Percentiles rank a stretch among this genome's conserved stretches.
phyloP scores from a whole-genome alignment of 2,888 invertebrate species.

The Peribatodes rhomboidaria region DNA sequence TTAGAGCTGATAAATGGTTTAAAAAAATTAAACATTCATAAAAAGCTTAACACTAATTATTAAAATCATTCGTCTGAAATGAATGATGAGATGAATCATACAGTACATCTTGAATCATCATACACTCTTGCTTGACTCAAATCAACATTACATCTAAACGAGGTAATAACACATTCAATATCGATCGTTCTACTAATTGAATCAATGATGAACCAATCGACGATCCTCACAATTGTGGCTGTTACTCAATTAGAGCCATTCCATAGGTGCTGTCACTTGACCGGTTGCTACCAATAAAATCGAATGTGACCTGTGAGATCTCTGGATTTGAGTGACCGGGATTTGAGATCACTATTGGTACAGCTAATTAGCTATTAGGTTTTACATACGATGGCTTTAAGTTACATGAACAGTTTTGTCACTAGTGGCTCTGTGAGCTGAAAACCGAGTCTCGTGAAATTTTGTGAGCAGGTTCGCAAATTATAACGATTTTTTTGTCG shows the following conservation, averaged over 20 bases:
- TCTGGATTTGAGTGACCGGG: conserved; percentile 56
- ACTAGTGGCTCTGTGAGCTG: too few relatives aligned
- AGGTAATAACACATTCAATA: conserved; percentile 25
- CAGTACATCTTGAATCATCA: too few relatives aligned
- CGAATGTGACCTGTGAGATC: conserved; percentile 58
- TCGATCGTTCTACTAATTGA: conserved; percentile 48
- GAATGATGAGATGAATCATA: too few relatives aligned
- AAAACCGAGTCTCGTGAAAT: too few relatives aligned
- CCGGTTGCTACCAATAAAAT: conserved; percentile 69
- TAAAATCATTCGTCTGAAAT: too few relatives aligned
- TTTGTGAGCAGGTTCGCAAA: too few relatives aligned
- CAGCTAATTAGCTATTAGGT: too few relatives aligned
- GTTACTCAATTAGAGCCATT: conserved; percentile 76
- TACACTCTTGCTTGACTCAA: not conserved
- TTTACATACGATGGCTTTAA: too few relatives aligned
- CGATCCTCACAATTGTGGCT: conserved; percentile 64
- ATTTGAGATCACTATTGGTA: conserved; percentile 44
- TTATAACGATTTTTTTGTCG: too few relatives aligned
- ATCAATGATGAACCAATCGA: conserved; percentile 65
- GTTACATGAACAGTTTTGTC: not conserved
- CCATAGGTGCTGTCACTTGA: conserved; percentile 74
- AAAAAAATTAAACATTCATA: not conserved
- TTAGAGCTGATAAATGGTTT: not conserved
- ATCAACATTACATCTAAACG: conserved; percentile 1
- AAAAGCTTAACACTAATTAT: not conserved